Percentiles rank a stretch among this genome's conserved stretches.
Conservation (phyloP, 1,140 invertebrate genomes). For the Limonius californicus region DNA sequence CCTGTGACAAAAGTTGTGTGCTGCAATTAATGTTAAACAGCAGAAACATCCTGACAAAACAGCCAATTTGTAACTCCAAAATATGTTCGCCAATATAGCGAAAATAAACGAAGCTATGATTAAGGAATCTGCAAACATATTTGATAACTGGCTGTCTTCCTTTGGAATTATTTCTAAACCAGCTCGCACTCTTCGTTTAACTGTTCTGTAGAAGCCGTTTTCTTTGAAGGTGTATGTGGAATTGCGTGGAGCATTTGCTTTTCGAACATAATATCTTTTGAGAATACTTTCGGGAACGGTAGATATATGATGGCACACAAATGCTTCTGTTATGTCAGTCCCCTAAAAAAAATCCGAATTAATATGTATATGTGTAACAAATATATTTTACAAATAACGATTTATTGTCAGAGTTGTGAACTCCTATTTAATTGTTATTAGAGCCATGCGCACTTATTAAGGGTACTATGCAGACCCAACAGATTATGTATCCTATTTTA, state of each 20-base stretch:
- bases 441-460: too few relatives aligned
- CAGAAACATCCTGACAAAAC: slow-evolving; percentile 55
- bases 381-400: too few relatives aligned
- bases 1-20: slow-evolving; percentile 81
- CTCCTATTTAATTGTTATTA: too few relatives aligned
- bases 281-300: slow-evolving; percentile 52
- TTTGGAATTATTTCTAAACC: slow-evolving; percentile 39
- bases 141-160: slow-evolving; percentile 43
- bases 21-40: slow-evolving; percentile 54
- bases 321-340: slow-evolving; percentile 70
- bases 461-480: too few relatives aligned
- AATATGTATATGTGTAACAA: too few relatives aligned
- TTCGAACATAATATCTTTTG: slow-evolving; percentile 56
- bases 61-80: slow-evolving; percentile 46
- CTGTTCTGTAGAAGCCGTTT: slow-evolving; percentile 62
- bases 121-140: slow-evolving; percentile 54
- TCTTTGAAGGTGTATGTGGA: slow-evolving; percentile 61
- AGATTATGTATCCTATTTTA: too few relatives aligned
- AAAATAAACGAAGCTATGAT: slow-evolving; percentile 50
- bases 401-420: too few relatives aligned
- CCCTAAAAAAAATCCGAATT: too few relatives aligned
- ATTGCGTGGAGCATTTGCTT: slow-evolving; percentile 53
- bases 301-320: slow-evolving; percentile 56
- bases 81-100: slow-evolving; percentile 52
- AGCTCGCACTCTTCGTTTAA: slow-evolving; percentile 55